Evolutionary conservation across 2,888 invertebrate species (phyloP).

Genomic region (Cheilosia soror): DNA sequence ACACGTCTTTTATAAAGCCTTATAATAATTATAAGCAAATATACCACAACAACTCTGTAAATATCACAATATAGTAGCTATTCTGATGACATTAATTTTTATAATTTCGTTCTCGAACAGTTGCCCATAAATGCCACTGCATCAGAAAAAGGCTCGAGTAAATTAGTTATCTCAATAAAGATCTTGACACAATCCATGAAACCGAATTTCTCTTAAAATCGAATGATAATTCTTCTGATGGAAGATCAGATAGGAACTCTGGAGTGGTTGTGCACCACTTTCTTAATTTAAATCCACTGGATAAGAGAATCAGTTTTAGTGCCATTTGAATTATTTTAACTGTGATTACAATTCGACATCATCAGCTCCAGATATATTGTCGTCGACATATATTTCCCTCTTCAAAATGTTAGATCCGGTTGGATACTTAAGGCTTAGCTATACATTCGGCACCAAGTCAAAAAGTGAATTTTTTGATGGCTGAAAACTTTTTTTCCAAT

Average conservation of each 20-base stretch:
- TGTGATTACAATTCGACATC: neutral
- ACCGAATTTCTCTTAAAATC: neutral
- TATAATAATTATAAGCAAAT: too few species aligned
- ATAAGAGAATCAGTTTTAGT: neutral
- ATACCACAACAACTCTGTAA: too few species aligned
- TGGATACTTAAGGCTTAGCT: neutral
- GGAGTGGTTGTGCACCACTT: constrained; percentile 11
- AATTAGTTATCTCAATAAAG: too few species aligned
- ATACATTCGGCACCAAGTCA: too few species aligned
- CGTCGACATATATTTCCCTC: neutral
- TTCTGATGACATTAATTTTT: too few species aligned
- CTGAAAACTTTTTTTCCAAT: too few species aligned
- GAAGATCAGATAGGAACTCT: neutral
- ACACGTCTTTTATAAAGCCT: too few species aligned
- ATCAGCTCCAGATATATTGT: constrained; percentile 14
- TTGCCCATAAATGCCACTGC: too few species aligned
- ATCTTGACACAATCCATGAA: neutral
- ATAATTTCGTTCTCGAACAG: too few species aligned
- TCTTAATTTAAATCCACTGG: constrained; percentile 3
- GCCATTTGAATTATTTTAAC: constrained; percentile 1
- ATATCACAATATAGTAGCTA: too few species aligned
- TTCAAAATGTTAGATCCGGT: neutral
- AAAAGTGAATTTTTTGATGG: too few species aligned
- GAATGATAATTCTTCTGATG: constrained; percentile 13
- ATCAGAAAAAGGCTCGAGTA: too few species aligned